Percentiles rank a stretch among this genome's conserved stretches.
Conservation (phyloP, 2,113 vertebrate species). For the Sinocyclocheilus grahami region DNA sequence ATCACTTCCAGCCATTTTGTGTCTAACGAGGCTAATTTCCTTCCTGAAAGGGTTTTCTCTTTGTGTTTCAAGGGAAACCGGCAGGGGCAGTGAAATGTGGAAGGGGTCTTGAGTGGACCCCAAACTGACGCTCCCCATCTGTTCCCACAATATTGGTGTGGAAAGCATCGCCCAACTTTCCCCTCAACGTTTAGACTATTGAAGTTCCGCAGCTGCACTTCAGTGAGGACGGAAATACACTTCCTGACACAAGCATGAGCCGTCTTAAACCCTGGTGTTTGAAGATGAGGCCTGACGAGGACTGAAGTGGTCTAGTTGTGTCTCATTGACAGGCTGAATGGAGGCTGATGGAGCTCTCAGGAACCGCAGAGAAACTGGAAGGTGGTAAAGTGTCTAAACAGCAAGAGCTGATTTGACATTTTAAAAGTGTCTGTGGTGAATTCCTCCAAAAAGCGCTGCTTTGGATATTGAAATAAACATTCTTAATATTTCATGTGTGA, state of each 20-base stretch:
- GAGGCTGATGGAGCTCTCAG: slow-evolving; percentile 22
- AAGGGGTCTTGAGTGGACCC: slow-evolving; percentile 30
- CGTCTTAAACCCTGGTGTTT: slow-evolving; percentile 9
- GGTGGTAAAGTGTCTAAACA: slow-evolving; percentile 21
- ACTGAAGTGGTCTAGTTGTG: slow-evolving; percentile 27
- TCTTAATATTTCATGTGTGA: slow-evolving; percentile 5
- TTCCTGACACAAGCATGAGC: slow-evolving; percentile 24
- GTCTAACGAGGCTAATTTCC: slow-evolving; percentile 41
- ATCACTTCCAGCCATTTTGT: slow-evolving; percentile 47
- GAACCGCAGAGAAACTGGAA: background rate
- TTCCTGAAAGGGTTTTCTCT: slow-evolving; percentile 43
- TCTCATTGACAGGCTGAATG: slow-evolving; percentile 32
- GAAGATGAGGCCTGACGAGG: background rate
- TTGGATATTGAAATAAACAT: slow-evolving; percentile 20
- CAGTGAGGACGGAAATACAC: slow-evolving; percentile 13
- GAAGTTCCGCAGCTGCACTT: slow-evolving; percentile 39
- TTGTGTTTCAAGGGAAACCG: slow-evolving; percentile 29
- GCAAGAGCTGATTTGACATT: slow-evolving; percentile 19
- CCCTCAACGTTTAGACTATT: slow-evolving; percentile 20
- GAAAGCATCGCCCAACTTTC: background rate
- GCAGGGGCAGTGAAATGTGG: slow-evolving; percentile 23
- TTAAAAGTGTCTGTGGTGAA: slow-evolving; percentile 17
- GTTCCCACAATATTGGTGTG: slow-evolving; percentile 46
- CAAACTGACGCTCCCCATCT: slow-evolving; percentile 45
- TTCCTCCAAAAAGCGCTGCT: background rate